Conservation (phyloP, 2,888 invertebrate genomes). For the Linnaemya tessellans region DNA sequence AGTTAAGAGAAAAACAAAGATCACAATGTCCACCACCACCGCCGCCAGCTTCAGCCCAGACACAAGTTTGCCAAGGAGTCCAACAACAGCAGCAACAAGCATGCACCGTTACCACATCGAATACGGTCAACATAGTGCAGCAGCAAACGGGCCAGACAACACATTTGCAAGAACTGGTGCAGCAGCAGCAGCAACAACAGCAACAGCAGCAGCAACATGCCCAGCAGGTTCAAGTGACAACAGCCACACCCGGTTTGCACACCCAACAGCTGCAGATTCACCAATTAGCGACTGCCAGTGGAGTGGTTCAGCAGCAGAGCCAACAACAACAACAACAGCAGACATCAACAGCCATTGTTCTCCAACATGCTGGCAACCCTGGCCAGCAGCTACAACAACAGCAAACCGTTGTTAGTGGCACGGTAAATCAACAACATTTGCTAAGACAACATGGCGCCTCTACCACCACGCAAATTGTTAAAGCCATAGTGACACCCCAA, state of each 20-base stretch:
- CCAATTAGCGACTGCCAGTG: slow-evolving; percentile 75
- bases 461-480: slow-evolving; percentile 79
- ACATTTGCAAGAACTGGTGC: slow-evolving; percentile 67
- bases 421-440: slow-evolving; percentile 73
- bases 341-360: slow-evolving; percentile 78
- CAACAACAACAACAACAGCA: slow-evolving; percentile 56
- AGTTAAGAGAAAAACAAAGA: slow-evolving; percentile 92
- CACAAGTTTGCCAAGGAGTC: slow-evolving; percentile 74
- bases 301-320: slow-evolving; percentile 54
- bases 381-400: slow-evolving; percentile 74
- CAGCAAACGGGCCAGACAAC: slow-evolving; percentile 72
- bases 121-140: slow-evolving; percentile 69
- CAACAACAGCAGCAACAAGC: slow-evolving; percentile 75
- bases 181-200: slow-evolving; percentile 73
- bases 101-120: slow-evolving; percentile 36
- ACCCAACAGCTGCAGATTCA: slow-evolving; percentile 80
- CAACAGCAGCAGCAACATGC: slow-evolving; percentile 71
- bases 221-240: slow-evolving; percentile 72
- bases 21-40: slow-evolving; percentile 85
- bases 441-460: slow-evolving; percentile 80
- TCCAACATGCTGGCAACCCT: slow-evolving; percentile 76
- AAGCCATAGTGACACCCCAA: slow-evolving; percentile 81
- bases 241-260: slow-evolving; percentile 73
- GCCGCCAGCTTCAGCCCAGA: slow-evolving; percentile 79
- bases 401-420: slow-evolving; percentile 65